Evolutionary conservation across 2,113 vertebrate genomes (phyloP), one percentile per base, ranked within the genome.

Genomic region (Suricata suricatta): DNA sequence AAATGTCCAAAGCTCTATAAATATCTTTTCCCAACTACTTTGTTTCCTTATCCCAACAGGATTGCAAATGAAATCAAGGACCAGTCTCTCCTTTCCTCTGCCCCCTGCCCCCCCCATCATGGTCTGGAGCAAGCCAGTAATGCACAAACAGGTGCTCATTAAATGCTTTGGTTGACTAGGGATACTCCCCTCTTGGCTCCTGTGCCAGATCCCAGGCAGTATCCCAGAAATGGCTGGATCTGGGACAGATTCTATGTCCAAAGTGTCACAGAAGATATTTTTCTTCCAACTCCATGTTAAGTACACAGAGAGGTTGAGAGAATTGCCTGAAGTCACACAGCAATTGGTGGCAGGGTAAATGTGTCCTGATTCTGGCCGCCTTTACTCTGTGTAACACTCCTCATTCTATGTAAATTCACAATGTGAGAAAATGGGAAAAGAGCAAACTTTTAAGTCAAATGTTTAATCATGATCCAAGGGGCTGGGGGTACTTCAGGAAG

Each of bases 391-490:
- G 27, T 79, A 85, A 86, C 41, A 90, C 17, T 2, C 29, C 41
- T 83, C 41, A 63, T 88, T 96, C 25, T 96, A 5, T 31, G 84
- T 74, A 90, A 74, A 93, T 87, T 90, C 57, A 88, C 52, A 88
- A 79, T 64, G 27, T 71, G 63, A 96, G 85, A 95, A 96, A 96
- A 95, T 31, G 7, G 38, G 35, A 71, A 92, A 94, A 92, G 50
- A 95, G 33, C 41, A 68, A 64, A 81, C 76, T 90, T 88, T 97
- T 93, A 89, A 95, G n/a, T 87, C 44, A 92, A 97, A 93, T 77
- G 82, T 97, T 98, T 98, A 97, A 98, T 97, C 17, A 95, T 71
- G 66, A 97, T 93, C 19, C 71, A 92, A 96, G 68, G 64, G 38
- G 27, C 2, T 47, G 29, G 31, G 50, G 44, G 8, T 7, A 68